Evolutionary conservation across 2,888 invertebrate species (phyloP), one percentile per base, ranked within the genome.

Genomic region (Endotricha flammealis): DNA sequence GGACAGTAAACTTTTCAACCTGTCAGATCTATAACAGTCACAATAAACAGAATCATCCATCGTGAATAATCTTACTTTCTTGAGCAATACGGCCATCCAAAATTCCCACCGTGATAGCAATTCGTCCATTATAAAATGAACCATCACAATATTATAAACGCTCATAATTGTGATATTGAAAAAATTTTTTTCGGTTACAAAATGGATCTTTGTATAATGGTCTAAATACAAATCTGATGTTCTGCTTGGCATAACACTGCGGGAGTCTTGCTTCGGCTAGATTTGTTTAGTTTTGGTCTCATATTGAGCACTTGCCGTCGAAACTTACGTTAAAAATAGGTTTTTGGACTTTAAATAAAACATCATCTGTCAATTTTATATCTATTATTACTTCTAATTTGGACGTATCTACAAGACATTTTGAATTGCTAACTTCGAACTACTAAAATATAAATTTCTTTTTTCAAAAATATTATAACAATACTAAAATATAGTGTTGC

Each of bases 201-300:
- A 30, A 17, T 27, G 22, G 38, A 30, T 38, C 32, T 28, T n/a
- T 2, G 10, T 29, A 36, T 8, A 22, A 29, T 43, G 29, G 38
- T 10, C 22, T 11, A 11, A 16, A 13, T 12, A 17, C 44, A 23
- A 33, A 43, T 38, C 34, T 46, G 38, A 44, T 43, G 49, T 49
- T 47, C 42, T 40, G 55, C 50, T 55, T 51, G 53, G 50, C 41
- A 36, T 39, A 45, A 40, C 74, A 46, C 57, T 39, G 67, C 69
- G 72, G 75, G 75, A 67, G 73, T 48, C 63, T 39, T 39, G 48
- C 45, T 45, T 47, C 41, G 50, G 51, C 41, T 39, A 37, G 39
- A 48, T 50, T 48, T 42, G 36, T 46, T 44, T 44, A 49, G 43
- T 53, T 47, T 12, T 35, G 13, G 28, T 29, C n/a, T n/a, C n/a